Evolutionary conservation across 2,888 invertebrate genomes (phyloP).

Genomic region (Cryptus viduatorius): DNA sequence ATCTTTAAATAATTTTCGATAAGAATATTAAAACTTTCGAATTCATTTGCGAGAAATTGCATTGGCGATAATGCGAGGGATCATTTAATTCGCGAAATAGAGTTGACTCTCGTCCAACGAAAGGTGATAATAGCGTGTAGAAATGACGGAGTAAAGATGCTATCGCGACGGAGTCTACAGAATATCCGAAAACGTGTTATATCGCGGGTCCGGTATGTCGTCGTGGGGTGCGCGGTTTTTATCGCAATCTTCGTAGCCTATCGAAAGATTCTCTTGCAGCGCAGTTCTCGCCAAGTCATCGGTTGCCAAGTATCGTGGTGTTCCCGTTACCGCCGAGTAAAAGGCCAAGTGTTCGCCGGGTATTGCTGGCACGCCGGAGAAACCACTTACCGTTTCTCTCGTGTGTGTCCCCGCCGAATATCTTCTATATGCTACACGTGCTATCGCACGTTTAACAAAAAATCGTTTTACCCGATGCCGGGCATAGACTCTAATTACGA

Average conservation of each 20-base stretch:
- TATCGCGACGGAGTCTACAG: conserved; percentile 10
- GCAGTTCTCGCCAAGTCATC: conserved; percentile 58
- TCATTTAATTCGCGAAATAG: background rate
- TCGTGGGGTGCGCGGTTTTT: conserved; percentile 33
- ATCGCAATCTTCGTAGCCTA: conserved; percentile 64
- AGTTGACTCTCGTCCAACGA: conserved; percentile 16
- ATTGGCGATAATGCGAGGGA: background rate
- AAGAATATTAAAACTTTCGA: background rate
- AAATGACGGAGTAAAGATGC: background rate
- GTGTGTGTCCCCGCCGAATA: background rate
- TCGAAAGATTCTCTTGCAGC: conserved; percentile 52
- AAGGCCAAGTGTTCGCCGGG: conserved; percentile 50
- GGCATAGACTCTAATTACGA: conserved; percentile 50
- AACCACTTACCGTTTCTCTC: conserved; percentile 62
- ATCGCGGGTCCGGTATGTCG: conserved; percentile 26
- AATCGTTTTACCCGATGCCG: conserved; percentile 36
- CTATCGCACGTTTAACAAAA: conserved; percentile 47
- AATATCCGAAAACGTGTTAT: conserved; percentile 41
- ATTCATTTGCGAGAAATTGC: background rate
- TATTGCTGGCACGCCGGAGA: conserved; percentile 56
- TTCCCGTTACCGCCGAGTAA: conserved; percentile 6
- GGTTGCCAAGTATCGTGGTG: conserved; percentile 61
- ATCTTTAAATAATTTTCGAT: too few species aligned
- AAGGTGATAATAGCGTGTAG: conserved; percentile 1
- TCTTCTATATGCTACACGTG: background rate